These are phyloP conservation scores for Neotoxoptera formosana DNA, from an alignment of 1,140 invertebrate genomes.

Conservation along the genomic window DNA sequence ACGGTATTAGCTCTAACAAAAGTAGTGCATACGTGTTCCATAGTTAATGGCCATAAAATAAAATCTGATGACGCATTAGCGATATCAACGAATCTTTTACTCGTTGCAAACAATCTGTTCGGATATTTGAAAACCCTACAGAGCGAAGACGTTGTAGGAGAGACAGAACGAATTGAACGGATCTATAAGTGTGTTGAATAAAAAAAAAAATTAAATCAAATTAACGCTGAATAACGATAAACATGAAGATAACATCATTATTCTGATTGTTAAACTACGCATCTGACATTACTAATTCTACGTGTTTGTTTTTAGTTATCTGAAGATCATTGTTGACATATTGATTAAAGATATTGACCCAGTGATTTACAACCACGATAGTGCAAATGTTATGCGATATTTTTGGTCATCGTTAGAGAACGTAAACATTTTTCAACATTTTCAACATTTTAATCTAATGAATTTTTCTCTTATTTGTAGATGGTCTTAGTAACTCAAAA, in stretches of 20 bases:
- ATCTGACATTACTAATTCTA: not conserved
- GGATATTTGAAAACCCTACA: not conserved
- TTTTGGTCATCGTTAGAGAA: not conserved
- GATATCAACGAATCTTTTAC: constrained; percentile 27
- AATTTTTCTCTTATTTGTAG: not conserved
- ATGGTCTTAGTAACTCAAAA: constrained; percentile 9
- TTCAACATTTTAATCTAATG: not conserved
- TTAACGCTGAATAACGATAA: not conserved
- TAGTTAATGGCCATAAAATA: not conserved
- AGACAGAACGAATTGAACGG: not conserved
- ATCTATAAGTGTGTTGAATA: constrained; percentile 6
- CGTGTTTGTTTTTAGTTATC: not conserved
- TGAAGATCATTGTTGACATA: constrained; percentile 18
- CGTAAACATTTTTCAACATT: not conserved
- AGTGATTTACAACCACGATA: not conserved
- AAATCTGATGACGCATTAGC: not conserved
- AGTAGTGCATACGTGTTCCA: not conserved
- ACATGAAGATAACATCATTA: not conserved
- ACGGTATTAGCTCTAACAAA: not conserved
- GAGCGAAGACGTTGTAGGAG: not conserved
- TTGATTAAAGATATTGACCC: not conserved
- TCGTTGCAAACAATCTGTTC: not conserved
- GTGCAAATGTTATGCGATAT: not conserved
- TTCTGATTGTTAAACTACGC: not conserved
- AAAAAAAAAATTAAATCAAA: too few species aligned